These are phyloP conservation scores for Mesoligia furuncula DNA, from an alignment of 2,888 invertebrate species.

Conservation along the genomic window DNA sequence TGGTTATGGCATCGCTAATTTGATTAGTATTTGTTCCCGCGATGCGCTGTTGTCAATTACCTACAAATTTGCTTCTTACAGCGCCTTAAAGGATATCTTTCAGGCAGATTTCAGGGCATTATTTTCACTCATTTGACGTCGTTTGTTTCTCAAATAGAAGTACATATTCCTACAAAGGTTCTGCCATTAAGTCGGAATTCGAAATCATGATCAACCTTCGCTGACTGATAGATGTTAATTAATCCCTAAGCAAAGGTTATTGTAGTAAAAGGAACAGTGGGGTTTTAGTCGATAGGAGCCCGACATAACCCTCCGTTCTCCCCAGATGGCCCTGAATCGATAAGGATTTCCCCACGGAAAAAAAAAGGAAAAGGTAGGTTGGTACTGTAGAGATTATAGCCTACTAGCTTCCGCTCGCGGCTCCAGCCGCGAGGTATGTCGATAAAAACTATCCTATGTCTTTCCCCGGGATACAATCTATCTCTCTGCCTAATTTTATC, in stretches of 20 bases:
- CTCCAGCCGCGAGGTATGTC: too few species aligned
- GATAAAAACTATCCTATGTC: too few species aligned
- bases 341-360: not conserved
- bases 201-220: not conserved
- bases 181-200: slow-evolving; percentile 7
- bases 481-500: too few species aligned
- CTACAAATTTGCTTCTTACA: not conserved
- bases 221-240: slow-evolving; percentile 22
- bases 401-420: too few species aligned
- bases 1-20: too few species aligned
- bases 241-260: not conserved
- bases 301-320: not conserved
- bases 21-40: too few species aligned
- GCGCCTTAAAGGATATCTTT: slow-evolving; percentile 12
- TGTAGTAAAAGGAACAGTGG: not conserved
- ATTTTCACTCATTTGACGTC: slow-evolving; percentile 8
- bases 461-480: too few species aligned
- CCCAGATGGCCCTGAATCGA: not conserved
- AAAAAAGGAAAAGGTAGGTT: not conserved
- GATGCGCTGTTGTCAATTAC: too few species aligned
- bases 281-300: not conserved
- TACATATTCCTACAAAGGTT: slow-evolving; percentile 3
- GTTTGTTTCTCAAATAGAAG: slow-evolving; percentile 19
- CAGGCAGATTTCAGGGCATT: slow-evolving; percentile 10
- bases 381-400: too few species aligned